Conservation (phyloP, 2,888 invertebrate species). For the Volucella bombylans region DNA sequence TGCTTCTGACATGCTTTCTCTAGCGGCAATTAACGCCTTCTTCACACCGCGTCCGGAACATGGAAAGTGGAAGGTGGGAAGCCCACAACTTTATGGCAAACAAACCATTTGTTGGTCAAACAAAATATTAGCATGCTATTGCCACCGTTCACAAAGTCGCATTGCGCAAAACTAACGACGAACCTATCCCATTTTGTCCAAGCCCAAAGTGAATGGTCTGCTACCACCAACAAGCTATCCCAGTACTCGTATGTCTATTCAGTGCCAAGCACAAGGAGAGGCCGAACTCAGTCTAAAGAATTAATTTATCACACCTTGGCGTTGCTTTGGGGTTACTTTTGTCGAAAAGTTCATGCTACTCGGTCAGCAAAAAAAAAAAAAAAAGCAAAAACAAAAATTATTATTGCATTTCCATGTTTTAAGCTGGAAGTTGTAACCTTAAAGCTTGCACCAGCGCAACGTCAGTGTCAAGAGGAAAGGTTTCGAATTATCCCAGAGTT, state of each 20-base stretch:
- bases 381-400: too few species aligned
- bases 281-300: constrained; percentile 6
- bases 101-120: constrained; percentile 46
- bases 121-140: constrained; percentile 46
- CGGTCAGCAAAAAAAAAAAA: neutral
- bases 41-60: constrained; percentile 3
- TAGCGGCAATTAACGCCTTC: constrained; percentile 56
- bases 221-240: neutral
- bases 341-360: constrained; percentile 33
- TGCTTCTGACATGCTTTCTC: constrained; percentile 40
- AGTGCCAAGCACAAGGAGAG: constrained; percentile 49
- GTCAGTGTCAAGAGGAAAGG: constrained; percentile 45
- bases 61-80: constrained; percentile 4
- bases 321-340: constrained; percentile 4
- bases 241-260: constrained; percentile 3
- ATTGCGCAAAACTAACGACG: neutral
- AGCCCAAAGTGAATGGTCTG: constrained; percentile 36
- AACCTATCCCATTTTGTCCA: constrained; percentile 13
- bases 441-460: constrained; percentile 34
- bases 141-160: constrained; percentile 5
- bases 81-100: neutral
- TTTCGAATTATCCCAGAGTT: constrained; percentile 41
- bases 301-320: constrained; percentile 62
- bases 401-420: constrained; percentile 56
- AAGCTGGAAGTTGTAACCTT: constrained; percentile 50